phyloP scores from a whole-genome alignment of 2,888 invertebrate genomes.

The Clepsis dumicolana region DNA sequence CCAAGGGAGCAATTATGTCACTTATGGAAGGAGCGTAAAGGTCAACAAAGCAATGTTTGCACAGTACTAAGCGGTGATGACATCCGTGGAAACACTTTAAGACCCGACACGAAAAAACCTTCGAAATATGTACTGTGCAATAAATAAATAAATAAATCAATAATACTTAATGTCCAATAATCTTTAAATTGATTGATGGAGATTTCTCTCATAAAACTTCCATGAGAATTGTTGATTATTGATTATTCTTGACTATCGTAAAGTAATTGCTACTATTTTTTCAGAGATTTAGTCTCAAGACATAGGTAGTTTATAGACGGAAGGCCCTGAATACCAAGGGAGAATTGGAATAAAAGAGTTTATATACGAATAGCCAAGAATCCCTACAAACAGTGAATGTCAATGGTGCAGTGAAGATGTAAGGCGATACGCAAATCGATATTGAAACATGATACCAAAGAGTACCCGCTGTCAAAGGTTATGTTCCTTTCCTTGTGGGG shows the following conservation, averaged over 20 bases:
- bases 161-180: too few species aligned
- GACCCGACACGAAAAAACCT: background rate
- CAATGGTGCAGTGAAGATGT: conserved; percentile 44
- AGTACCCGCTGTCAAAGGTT: conserved; percentile 43
- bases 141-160: too few species aligned
- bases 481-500: conserved; percentile 60
- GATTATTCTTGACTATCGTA: background rate
- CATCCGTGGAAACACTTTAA: conserved; percentile 23
- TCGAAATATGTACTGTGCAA: too few species aligned
- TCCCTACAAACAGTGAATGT: conserved; percentile 2
- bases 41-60: conserved; percentile 35
- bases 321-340: background rate
- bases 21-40: conserved; percentile 40
- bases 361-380: background rate
- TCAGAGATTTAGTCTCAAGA: background rate
- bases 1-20: conserved; percentile 42
- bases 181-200: background rate
- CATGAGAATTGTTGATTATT: background rate
- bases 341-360: background rate
- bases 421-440: conserved; percentile 57
- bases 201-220: background rate
- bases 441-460: conserved; percentile 59
- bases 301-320: background rate
- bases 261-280: background rate
- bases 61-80: conserved; percentile 31